Percentiles rank a stretch among this genome's conserved stretches.
Evolutionary conservation across 2,113 vertebrate species (phyloP).

Genomic region (Rhea americana): DNA sequence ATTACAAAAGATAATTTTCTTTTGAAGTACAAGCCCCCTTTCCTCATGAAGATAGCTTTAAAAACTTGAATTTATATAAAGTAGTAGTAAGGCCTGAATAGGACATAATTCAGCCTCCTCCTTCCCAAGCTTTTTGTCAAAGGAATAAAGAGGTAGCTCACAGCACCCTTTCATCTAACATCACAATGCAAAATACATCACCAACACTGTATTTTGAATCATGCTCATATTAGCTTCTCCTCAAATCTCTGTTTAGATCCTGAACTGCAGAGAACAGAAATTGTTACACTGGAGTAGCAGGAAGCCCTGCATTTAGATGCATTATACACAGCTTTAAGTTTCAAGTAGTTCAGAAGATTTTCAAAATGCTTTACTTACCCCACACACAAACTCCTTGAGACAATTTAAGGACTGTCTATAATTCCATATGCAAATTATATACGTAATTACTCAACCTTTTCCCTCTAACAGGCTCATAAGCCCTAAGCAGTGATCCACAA

Average conservation of each 20-base stretch:
- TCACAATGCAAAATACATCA: slow-evolving; percentile 19
- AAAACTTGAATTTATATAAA: slow-evolving; percentile 36
- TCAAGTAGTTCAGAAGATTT: not conserved
- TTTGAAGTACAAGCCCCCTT: not conserved
- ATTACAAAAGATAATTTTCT: not conserved
- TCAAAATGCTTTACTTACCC: not conserved
- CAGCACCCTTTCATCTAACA: not conserved
- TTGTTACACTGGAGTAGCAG: slow-evolving; percentile 48
- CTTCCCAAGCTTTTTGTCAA: not conserved
- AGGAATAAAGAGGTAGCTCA: not conserved
- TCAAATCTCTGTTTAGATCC: slow-evolving; percentile 32
- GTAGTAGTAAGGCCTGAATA: not conserved
- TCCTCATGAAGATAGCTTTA: slow-evolving; percentile 18
- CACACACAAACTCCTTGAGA: not conserved
- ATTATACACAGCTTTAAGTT: not conserved
- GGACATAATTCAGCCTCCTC: not conserved
- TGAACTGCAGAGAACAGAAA: slow-evolving; percentile 28
- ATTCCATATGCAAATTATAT: slow-evolving; percentile 23
- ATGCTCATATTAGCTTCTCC: not conserved
- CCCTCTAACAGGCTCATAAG: not conserved
- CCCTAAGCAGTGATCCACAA: not conserved
- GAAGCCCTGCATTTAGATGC: slow-evolving; percentile 26
- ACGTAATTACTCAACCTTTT: not conserved
- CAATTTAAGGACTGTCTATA: slow-evolving; percentile 10
- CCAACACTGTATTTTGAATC: not conserved